Evolutionary conservation across 2,888 invertebrate genomes (phyloP), one percentile per base, ranked within the genome.

Genomic region (Drosophila engyochracea): DNA sequence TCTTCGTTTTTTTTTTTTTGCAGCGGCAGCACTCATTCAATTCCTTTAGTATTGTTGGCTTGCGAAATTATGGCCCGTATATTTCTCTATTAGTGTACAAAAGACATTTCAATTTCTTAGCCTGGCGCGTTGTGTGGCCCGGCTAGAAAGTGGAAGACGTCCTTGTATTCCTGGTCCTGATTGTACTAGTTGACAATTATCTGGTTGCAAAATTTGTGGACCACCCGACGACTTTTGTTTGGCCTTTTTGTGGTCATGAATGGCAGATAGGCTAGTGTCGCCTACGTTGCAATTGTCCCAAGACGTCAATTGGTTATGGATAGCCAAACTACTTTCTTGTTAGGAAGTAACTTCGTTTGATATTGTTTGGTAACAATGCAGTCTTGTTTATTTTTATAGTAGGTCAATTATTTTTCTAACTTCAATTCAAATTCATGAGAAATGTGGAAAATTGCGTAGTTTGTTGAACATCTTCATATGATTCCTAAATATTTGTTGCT

Each of bases 231-330:
- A 75, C 71, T 70, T 75, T 82, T 90, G 91, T 90, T 88, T 90
- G 74, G 85, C 85, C 87, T 86, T 70, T 84, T 88, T 88, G 88
- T 88, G 91, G 91, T 90, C 79, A 89, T 90, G 74, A 89, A 89
- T 84, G 91, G 91, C 63, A 71, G 68, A 68, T 74, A 70, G 78
- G 60, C 49, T 52, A 80, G 74, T 75, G 85, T 77, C 84, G 84
- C 79, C 87, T 81, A 83, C 76, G 72, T 76, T 65, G 83, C 86
- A 76, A 90, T 90, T 90, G 87, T 87, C 28, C 30, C 19, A 41
- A 63, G 77, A 80, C 64, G 82, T 86, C 89, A 73, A 16, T 66
- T 57, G 71, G 75, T 75, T 90, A 86, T 86, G 82, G 88, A 88
- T 85, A 70, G 83, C 85, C 71, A 75, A 80, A 85, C 88, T 88